Base-by-base conservation (phyloP, 2,888 invertebrate genomes). In the Melieria crassipennis region DNA sequence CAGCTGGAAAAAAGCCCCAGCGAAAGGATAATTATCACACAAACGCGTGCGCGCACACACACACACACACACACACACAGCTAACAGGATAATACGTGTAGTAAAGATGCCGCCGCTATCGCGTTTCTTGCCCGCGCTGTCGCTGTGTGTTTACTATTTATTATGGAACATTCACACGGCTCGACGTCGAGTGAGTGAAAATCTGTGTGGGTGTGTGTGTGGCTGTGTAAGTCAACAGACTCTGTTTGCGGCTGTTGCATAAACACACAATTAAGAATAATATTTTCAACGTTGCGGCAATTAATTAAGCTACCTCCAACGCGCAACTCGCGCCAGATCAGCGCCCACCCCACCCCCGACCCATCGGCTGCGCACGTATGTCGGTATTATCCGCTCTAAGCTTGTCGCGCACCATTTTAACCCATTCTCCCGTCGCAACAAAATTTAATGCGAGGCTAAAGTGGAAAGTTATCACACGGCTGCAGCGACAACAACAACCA, bases 201-300 rank as follows among this genome's bases (percentile, higher is more conserved):
- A 6, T 7, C 13, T 61, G 50, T 10, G 13, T 4, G 13, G n/a
- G 11, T 30, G 52, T 55, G 6, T 45, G 10, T 62, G 9, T 48
- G 7, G 16, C 6, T 50, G 42, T 62, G n/a, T 16, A 30, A 48
- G n/a, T 42, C 7, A n/a, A 5, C 7, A 48, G 16, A 42, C 16
- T 2, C n/a, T 4, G 6, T 7, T 5, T 9, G 9, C 13, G 50
- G 62, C 9, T 10, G 72, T 67, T 62, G 70, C 78, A 82, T 82
- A 83, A 83, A 82, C 82, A 81, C 80, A 82, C 81, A 82, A 81
- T 82, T 83, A 81, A 82, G 80, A 81, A 83, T 82, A 81, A 83
- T 82, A 81, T 80, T 82, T 79, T 81, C 82, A 81, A 82, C 82
- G 81, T 79, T 80, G 79, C 76, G 82, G 80, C 81, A 83, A 83